Evolutionary conservation across 2,113 vertebrate species (phyloP).

Genomic region (Conger conger): DNA sequence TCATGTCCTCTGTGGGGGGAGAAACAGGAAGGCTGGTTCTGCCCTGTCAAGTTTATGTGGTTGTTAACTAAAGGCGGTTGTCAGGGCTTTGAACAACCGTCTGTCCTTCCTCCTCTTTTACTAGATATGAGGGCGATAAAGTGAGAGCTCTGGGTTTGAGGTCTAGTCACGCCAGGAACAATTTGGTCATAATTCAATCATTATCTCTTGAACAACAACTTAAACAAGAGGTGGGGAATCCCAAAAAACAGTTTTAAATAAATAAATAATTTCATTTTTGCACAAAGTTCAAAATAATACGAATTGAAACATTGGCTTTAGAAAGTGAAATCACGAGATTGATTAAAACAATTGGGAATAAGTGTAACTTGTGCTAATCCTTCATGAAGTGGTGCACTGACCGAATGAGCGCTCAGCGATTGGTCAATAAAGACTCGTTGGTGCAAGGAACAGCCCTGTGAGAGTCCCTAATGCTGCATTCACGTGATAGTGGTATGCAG

Average conservation of each 20-base stretch:
- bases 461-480: too few relatives aligned
- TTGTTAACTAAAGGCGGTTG: slow-evolving; percentile 17
- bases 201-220: neutral
- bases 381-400: neutral
- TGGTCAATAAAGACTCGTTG: neutral
- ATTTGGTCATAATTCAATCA: neutral
- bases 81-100: neutral
- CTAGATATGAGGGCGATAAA: neutral
- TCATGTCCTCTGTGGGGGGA: neutral
- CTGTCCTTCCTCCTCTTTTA: neutral
- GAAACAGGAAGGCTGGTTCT: neutral
- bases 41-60: neutral
- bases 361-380: neutral
- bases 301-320: neutral
- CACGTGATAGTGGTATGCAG: too few relatives aligned
- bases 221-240: neutral
- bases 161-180: slow-evolving; percentile 4
- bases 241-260: neutral
- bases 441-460: neutral
- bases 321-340: too few relatives aligned
- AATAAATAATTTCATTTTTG: neutral
- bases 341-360: neutral
- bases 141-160: neutral
- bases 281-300: neutral
- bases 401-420: neutral